Percentiles rank a stretch among this genome's conserved stretches.
phyloP scores from a whole-genome alignment of 2,113 vertebrate species.

The Anarhynchus alexandrinus region DNA sequence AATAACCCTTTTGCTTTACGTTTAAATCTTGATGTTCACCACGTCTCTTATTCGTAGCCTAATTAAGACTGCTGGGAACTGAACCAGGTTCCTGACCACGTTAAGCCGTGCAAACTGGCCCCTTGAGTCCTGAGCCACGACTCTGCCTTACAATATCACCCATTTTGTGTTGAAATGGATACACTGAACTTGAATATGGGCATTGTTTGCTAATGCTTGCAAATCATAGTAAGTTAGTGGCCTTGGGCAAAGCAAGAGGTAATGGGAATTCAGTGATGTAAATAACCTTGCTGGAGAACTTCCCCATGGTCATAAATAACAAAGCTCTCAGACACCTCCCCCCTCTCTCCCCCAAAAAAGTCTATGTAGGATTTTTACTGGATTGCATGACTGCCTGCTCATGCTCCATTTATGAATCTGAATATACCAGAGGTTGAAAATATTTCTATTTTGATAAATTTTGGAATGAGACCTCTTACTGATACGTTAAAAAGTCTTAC shows the following conservation, averaged over 20 bases:
- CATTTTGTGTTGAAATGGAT: background rate
- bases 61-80: constrained; percentile 3
- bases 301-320: background rate
- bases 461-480: background rate
- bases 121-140: background rate
- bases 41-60: background rate
- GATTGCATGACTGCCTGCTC: background rate
- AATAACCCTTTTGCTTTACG: background rate
- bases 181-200: constrained; percentile 35
- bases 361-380: background rate
- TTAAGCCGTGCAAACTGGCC: background rate
- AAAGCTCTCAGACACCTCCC: background rate
- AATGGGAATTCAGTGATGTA: background rate
- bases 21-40: background rate
- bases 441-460: background rate
- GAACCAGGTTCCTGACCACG: background rate
- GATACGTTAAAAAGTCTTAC: background rate
- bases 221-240: background rate
- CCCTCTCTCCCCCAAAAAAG: background rate
- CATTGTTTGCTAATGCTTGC: constrained; percentile 42
- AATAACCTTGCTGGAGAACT: constrained; percentile 1
- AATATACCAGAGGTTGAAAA: background rate
- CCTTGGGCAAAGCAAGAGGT: constrained; percentile 4
- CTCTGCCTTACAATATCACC: background rate
- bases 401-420: background rate